Base-by-base conservation (phyloP, 2,888 invertebrate species). In the Nemotelus pantherinus region DNA sequence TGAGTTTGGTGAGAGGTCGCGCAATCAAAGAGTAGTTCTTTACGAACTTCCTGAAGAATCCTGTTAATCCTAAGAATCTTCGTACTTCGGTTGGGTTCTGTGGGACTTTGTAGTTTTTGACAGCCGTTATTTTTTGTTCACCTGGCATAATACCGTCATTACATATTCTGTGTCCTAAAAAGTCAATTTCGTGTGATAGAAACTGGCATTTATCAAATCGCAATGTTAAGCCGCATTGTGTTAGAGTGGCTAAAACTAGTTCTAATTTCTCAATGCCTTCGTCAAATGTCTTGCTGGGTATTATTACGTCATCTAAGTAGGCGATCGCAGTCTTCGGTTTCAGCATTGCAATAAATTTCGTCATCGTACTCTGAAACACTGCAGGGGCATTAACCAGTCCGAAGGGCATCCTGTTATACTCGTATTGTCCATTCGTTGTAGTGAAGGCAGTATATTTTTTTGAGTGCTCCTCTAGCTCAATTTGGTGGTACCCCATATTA, bases 401-500 rank as follows among this genome's bases (percentile, higher is more conserved):
- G 1, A 64, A 64, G 3, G 41, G 64, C 64, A 64, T 64, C 3
- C 64, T 10, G 64, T 64, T 25, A 25, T 25, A 25, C 25, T 25
- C 25, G 25, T 25, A 25, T 25, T 25, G 25, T 25, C 25, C 25
- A 25, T 25, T 1, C 1, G 25, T 25, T 25, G 25, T 25, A 25
- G 25, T 25, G 25, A 25, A 25, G 25, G 25, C 25, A 25, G 25
- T 25, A 25, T 25, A 25, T 25, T 25, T 25, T 25, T 25, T 25
- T 25, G 25, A 64, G 1, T 3, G 4, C 7, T 82, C 81, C 55
- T 80, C 80, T 10, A 88, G 80, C 0, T 82, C 83, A 3, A 86
- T 84, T 77, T 86, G 85, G 58, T 83, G 82, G 77, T 84, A 84
- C 0, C 84, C 85, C 5, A 81, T 81, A 71, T 81, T 82, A 41